These are phyloP conservation scores for Nephotettix cincticeps DNA, from an alignment of 1,140 invertebrate species.

Conservation along the genomic window DNA sequence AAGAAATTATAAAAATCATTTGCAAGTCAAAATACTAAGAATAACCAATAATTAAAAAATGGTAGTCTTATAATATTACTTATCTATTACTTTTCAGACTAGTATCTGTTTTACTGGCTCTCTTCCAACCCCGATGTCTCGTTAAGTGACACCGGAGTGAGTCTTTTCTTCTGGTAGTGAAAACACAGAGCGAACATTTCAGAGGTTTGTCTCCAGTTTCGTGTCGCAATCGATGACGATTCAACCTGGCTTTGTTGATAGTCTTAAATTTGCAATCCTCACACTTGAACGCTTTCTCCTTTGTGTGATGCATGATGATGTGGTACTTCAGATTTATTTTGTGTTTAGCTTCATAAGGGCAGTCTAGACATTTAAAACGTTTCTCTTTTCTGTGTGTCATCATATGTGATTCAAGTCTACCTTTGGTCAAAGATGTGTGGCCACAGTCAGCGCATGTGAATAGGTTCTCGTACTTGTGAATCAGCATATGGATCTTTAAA, in stretches of 20 bases:
- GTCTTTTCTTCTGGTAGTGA: not conserved
- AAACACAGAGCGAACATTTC: not conserved
- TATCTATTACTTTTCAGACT: too few species aligned
- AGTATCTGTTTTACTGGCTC: too few species aligned
- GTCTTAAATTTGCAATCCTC: not conserved
- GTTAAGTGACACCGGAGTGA: not conserved
- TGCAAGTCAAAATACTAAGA: too few species aligned
- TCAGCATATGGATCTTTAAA: not conserved
- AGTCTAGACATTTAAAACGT: not conserved
- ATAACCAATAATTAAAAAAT: too few species aligned
- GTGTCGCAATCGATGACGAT: not conserved
- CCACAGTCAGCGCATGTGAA: not conserved
- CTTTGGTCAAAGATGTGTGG: not conserved
- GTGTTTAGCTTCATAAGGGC: not conserved
- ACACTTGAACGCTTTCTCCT: constrained; percentile 6
- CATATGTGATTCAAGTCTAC: not conserved
- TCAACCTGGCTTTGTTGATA: not conserved
- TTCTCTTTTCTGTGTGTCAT: not conserved
- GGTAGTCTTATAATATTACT: too few species aligned
- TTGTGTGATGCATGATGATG: constrained; percentile 12
- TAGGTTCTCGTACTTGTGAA: constrained; percentile 15
- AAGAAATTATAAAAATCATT: too few species aligned
- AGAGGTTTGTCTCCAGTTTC: not conserved
- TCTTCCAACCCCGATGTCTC: constrained; percentile 14
- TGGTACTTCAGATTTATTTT: constrained; percentile 6